A percentile compares a stretch with the other conserved stretches of the same genome.
Conservation (phyloP, 2,888 invertebrate genomes). For the Ennomos quercinarius region DNA sequence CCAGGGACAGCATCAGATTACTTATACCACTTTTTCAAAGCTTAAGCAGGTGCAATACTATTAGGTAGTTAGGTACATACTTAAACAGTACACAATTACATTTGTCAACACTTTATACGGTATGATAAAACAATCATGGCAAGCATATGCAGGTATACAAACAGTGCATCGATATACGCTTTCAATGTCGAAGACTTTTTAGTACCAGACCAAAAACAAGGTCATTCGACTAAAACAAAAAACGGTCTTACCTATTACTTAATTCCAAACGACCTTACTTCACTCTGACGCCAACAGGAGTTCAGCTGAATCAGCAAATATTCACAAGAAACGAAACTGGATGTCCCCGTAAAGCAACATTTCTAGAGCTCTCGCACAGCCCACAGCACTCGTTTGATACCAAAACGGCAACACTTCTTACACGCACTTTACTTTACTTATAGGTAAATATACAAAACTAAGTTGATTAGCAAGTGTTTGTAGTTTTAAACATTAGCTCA, state of each 20-base stretch:
- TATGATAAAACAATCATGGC: too few species aligned
- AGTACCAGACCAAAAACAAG: slow-evolving; percentile 47
- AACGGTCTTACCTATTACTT: slow-evolving; percentile 42
- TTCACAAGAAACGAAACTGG: slow-evolving; percentile 51
- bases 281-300: slow-evolving; percentile 2
- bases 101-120: too few species aligned
- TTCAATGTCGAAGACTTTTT: slow-evolving; percentile 15
- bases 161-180: too few species aligned
- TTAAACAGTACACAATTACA: too few species aligned
- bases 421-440: slow-evolving; percentile 22
- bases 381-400: slow-evolving; percentile 26
- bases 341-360: slow-evolving; percentile 50
- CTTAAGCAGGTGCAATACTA: too few species aligned
- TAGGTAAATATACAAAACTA: not conserved
- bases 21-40: too few species aligned
- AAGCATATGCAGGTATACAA: too few species aligned
- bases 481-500: too few species aligned
- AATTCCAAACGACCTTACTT: slow-evolving; percentile 29
- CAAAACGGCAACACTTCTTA: slow-evolving; percentile 4
- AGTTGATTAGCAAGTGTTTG: too few species aligned
- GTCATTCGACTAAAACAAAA: slow-evolving; percentile 38
- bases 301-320: slow-evolving; percentile 46
- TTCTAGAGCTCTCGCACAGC: slow-evolving; percentile 48
- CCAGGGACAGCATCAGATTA: too few species aligned
- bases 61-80: too few species aligned